A percentile compares a stretch with the other conserved stretches of the same genome.
Evolutionary conservation across 1,140 invertebrate species (phyloP).

Genomic region (Nasonia vitripennis): DNA sequence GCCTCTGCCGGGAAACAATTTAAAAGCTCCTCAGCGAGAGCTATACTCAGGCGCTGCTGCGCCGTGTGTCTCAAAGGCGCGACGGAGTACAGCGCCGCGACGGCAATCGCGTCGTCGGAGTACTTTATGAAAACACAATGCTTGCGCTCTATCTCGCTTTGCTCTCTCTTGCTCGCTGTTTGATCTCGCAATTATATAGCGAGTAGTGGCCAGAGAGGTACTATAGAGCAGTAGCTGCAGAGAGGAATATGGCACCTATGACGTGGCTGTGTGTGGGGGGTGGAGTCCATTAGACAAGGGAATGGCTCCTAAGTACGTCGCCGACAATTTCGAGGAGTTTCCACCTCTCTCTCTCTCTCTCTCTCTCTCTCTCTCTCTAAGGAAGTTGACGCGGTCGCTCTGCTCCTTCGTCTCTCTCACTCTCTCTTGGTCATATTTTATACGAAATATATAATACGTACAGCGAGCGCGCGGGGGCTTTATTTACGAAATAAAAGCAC

Average conservation of each 20-base stretch:
- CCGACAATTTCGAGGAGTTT: constrained; percentile 46
- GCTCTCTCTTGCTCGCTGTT: constrained; percentile 14
- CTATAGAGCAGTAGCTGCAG: not conserved
- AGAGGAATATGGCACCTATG: not conserved
- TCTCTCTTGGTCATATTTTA: not conserved
- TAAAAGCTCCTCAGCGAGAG: constrained; percentile 32
- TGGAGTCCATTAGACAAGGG: constrained; percentile 38
- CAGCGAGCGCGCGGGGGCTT: not conserved
- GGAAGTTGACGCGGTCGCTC: constrained; percentile 1
- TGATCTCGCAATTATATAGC: constrained; percentile 43
- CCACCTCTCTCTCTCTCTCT: constrained; percentile 1
- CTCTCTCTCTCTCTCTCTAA: not conserved
- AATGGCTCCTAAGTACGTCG: constrained; percentile 43
- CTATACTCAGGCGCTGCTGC: not conserved
- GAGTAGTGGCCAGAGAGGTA: not conserved
- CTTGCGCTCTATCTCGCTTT: not conserved
- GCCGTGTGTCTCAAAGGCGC: constrained; percentile 15
- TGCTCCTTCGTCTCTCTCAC: not conserved
- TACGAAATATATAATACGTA: not conserved
- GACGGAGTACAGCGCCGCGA: not conserved
- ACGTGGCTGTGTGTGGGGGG: not conserved
- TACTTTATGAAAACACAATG: constrained; percentile 41
- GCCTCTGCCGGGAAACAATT: constrained; percentile 7
- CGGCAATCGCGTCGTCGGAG: not conserved
- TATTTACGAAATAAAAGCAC: constrained; percentile 10